Conservation (phyloP, 2,888 invertebrate species). For the Baccha elongata region DNA sequence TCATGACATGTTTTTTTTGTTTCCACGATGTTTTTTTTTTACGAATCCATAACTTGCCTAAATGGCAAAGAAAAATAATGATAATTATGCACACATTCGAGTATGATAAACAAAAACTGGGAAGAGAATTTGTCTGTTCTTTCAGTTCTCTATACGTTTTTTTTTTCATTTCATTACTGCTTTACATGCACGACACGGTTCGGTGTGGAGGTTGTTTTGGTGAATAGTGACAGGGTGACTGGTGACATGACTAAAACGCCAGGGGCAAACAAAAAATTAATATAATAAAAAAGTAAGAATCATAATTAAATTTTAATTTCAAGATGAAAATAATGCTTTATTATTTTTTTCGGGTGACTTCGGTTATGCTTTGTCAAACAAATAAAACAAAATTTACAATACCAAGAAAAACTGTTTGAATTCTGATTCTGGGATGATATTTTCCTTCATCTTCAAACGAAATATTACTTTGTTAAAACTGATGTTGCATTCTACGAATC, state of each 20-base stretch:
- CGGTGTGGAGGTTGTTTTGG: not conserved
- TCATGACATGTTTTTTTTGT: too few relatives aligned
- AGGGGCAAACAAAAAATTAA: not conserved
- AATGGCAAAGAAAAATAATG: slow-evolving; percentile 64
- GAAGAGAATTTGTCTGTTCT: slow-evolving; percentile 3
- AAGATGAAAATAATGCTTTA: slow-evolving; percentile 25
- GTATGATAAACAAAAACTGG: slow-evolving; percentile 14
- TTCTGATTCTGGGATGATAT: not conserved
- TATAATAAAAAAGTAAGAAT: not conserved
- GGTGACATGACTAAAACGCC: not conserved
- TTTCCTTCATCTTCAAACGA: not conserved
- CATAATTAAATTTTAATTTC: slow-evolving; percentile 28
- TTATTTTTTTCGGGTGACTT: not conserved
- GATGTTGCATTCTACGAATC: slow-evolving; percentile 20
- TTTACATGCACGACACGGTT: slow-evolving; percentile 17
- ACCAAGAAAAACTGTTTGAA: not conserved
- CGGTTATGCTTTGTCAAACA: slow-evolving; percentile 14
- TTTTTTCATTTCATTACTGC: slow-evolving; percentile 49
- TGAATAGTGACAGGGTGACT: not conserved
- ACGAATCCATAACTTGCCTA: too few relatives aligned
- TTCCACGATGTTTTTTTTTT: too few relatives aligned
- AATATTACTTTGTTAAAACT: slow-evolving; percentile 8
- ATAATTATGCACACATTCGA: slow-evolving; percentile 53
- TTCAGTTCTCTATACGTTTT: slow-evolving; percentile 13
- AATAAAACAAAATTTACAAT: slow-evolving; percentile 17